Conservation (phyloP, 2,113 vertebrate species). For the Trachemys scripta region DNA sequence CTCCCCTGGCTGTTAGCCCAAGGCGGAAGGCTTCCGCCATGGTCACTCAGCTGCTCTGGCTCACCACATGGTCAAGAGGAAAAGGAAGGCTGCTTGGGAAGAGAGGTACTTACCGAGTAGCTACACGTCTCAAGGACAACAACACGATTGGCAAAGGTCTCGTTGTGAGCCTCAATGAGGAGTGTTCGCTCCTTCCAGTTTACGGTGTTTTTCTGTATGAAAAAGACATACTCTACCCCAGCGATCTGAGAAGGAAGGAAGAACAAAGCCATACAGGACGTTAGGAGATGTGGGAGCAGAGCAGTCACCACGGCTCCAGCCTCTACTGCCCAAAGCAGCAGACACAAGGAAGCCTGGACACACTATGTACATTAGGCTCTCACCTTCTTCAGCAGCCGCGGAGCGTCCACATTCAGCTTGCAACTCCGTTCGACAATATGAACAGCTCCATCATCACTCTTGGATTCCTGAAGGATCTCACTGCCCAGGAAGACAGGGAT, state of each 20-base stretch:
- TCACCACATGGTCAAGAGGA: neutral
- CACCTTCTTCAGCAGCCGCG: slow-evolving; percentile 86
- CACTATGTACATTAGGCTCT: neutral
- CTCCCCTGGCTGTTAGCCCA: rapidly evolving
- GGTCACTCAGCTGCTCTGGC: neutral
- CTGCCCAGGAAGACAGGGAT: slow-evolving; percentile 88
- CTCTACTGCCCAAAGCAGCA: neutral
- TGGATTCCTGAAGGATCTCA: slow-evolving; percentile 81
- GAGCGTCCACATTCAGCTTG: slow-evolving; percentile 86
- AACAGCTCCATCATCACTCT: slow-evolving; percentile 79
- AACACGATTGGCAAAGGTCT: slow-evolving; percentile 86
- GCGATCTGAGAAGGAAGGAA: slow-evolving; percentile 78
- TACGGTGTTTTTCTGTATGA: slow-evolving; percentile 86
- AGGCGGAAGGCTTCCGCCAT: rapidly evolving
- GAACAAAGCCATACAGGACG: rapidly evolving
- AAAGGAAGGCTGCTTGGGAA: neutral
- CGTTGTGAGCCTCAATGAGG: slow-evolving; percentile 84
- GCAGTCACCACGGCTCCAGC: too few relatives aligned
- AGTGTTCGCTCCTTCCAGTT: slow-evolving; percentile 87
- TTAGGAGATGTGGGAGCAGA: neutral
- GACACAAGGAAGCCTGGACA: neutral
- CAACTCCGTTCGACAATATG: slow-evolving; percentile 86
- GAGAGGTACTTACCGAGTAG: slow-evolving; percentile 80
- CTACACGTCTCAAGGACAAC: slow-evolving; percentile 83
- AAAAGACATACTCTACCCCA: slow-evolving; percentile 85